Evolutionary conservation across 1,140 invertebrate genomes (phyloP), one percentile per base, ranked within the genome.

Genomic region (Druon quercuslanigerum): DNA sequence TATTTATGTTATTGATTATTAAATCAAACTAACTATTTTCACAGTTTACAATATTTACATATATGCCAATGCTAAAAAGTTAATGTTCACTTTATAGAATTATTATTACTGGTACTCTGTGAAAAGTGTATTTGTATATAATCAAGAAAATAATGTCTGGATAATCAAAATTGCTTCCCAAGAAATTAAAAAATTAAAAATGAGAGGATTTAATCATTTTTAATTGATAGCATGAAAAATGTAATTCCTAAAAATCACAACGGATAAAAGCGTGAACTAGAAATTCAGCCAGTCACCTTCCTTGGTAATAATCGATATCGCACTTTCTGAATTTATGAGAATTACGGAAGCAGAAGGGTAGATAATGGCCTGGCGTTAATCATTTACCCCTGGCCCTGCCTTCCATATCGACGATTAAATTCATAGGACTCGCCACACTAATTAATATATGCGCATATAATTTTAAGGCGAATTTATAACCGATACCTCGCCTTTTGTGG

Each of bases 361-460:
- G 51, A 71, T 71, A 72, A 72, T 73, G 75, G 60, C 75, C 33
- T 73, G 14, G 40, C 73, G 70, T 80, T 80, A 77, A 76, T 80
- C 79, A 77, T 80, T 75, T 54, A 17, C 11, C 14, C n/a, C 33
- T 46, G 17, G 13, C 40, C 33, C 33, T 50, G 60, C 54, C 79
- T 75, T 79, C 78, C 78, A 52, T 75, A 72, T 79, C 74, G 78
- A 76, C 80, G 76, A 83, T 80, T 81, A 81, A 80, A 66, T 66
- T 66, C 80, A 80, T 82, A 72, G 82, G 82, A 80, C 76, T 71
- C 72, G 76, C 60, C 60, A 16, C 60, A 66, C 14, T 81, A 80
- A 83, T 83, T 82, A 82, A 83, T 83, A 80, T 77, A 77, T 79
- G 72, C 76, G 74, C 66, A 51, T 73, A 78, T 81, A 83, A 82